Conservation (phyloP, 2,113 vertebrate genomes). For the Macquaria australasica region DNA sequence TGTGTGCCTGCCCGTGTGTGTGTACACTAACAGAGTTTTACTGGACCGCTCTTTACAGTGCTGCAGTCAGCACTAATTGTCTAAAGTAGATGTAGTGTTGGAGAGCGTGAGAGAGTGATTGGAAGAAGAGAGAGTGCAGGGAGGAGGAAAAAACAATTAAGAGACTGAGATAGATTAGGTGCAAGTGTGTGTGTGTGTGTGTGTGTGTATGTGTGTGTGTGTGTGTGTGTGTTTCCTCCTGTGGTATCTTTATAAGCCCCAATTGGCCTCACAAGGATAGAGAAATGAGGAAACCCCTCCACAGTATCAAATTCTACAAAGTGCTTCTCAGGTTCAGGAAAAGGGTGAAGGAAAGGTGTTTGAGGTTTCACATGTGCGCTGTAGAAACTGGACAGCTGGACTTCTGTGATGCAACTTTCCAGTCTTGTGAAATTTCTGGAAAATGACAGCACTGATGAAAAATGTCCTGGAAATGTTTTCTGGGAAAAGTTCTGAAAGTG, state of each 20-base stretch:
- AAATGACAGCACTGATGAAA: background rate
- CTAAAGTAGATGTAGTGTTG: constrained; percentile 64
- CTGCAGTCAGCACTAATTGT: constrained; percentile 68
- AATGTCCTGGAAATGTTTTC: background rate
- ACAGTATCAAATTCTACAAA: background rate
- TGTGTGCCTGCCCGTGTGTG: background rate
- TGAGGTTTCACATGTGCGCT: background rate
- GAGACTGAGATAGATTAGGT: constrained; percentile 55
- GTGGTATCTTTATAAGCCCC: constrained; percentile 28
- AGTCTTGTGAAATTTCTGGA: background rate
- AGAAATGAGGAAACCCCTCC: background rate
- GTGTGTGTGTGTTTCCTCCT: constrained; percentile 9
- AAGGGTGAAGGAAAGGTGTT: background rate
- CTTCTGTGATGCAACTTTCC: background rate
- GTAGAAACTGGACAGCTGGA: background rate
- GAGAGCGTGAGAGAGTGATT: constrained; percentile 49
- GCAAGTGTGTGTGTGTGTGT: constrained; percentile 15
- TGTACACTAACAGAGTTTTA: constrained; percentile 35
- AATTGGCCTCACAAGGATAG: constrained; percentile 9
- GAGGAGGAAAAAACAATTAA: constrained; percentile 56
- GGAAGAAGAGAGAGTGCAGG: constrained; percentile 26
- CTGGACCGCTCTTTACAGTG: constrained; percentile 20
- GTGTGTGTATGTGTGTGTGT: constrained; percentile 21
- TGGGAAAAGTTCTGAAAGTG: background rate
- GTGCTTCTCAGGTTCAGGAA: background rate